These are phyloP conservation scores for Euplagia quadripunctaria DNA, from an alignment of 2,888 invertebrate species.

Conservation along the genomic window DNA sequence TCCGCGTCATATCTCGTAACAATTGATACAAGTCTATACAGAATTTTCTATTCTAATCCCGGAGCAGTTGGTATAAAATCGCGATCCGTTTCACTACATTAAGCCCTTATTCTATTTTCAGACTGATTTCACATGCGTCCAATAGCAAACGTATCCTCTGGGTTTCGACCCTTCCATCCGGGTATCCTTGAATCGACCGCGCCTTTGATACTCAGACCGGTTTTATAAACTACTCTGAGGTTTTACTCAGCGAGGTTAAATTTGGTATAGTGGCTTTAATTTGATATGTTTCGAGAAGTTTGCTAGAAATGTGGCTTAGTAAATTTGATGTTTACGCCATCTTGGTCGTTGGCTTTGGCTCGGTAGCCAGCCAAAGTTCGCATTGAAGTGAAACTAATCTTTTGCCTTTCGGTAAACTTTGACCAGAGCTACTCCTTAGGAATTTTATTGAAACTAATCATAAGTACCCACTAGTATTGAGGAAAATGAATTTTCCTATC, in stretches of 20 bases:
- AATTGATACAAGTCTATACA: not conserved
- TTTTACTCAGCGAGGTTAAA: not conserved
- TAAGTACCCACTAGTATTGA: slow-evolving; percentile 1
- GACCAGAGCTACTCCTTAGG: not conserved
- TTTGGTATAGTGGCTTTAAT: slow-evolving; percentile 14
- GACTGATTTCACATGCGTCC: slow-evolving; percentile 30
- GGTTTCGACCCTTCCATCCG: slow-evolving; percentile 14
- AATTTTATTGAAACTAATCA: slow-evolving; percentile 8
- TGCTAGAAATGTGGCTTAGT: slow-evolving; percentile 14
- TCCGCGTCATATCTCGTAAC: not conserved
- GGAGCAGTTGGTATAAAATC: not conserved
- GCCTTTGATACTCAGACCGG: slow-evolving; percentile 23
- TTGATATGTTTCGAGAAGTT: slow-evolving; percentile 21
- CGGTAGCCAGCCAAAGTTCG: slow-evolving; percentile 13
- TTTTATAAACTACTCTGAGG: slow-evolving; percentile 4
- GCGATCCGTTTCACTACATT: slow-evolving; percentile 15
- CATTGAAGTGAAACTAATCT: slow-evolving; percentile 22
- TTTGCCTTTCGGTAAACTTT: slow-evolving; percentile 17
- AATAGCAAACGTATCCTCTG: slow-evolving; percentile 34
- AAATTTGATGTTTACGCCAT: slow-evolving; percentile 16
- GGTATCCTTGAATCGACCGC: slow-evolving; percentile 20
- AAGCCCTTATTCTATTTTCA: slow-evolving; percentile 20
- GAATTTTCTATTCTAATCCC: not conserved
- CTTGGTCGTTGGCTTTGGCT: slow-evolving; percentile 4
- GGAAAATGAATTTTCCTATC: not conserved